These are phyloP conservation scores for Tiliqua scincoides DNA, from an alignment of 2,113 vertebrate species.

Conservation along the genomic window DNA sequence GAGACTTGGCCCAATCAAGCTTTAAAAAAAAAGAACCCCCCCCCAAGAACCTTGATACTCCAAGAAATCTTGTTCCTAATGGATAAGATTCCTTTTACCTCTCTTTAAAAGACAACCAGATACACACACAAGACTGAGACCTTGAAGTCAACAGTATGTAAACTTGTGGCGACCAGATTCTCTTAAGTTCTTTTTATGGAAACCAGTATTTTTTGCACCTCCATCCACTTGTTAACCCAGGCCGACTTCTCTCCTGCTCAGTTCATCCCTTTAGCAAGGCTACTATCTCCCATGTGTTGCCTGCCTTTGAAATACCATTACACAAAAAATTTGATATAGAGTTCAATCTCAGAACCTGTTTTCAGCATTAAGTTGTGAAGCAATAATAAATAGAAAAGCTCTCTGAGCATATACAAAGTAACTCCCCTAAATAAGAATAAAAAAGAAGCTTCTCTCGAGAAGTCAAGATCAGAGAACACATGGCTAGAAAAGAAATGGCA, in stretches of 20 bases:
- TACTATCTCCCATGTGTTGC: background rate
- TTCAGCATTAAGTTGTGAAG: background rate
- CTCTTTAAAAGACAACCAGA: too few relatives aligned
- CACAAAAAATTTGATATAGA: background rate
- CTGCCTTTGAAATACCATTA: background rate
- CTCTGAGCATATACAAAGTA: too few relatives aligned
- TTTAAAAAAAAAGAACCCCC: too few relatives aligned
- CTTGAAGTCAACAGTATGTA: too few relatives aligned
- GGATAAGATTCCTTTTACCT: too few relatives aligned
- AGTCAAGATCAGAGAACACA: background rate
- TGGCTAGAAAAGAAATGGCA: background rate
- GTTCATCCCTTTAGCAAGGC: background rate
- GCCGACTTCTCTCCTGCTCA: background rate
- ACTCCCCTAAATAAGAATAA: too few relatives aligned
- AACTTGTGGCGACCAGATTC: background rate
- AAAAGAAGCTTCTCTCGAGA: too few relatives aligned
- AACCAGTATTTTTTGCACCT: background rate
- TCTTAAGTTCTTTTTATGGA: background rate
- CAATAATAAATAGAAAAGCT: too few relatives aligned
- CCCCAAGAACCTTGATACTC: too few relatives aligned
- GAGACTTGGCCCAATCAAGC: too few relatives aligned
- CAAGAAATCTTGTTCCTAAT: too few relatives aligned
- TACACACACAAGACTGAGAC: too few relatives aligned
- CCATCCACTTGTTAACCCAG: background rate
- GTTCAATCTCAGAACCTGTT: background rate